phyloP scores from a whole-genome alignment of 92 coral and sea anemone species.

The Micromussa lordhowensis region DNA sequence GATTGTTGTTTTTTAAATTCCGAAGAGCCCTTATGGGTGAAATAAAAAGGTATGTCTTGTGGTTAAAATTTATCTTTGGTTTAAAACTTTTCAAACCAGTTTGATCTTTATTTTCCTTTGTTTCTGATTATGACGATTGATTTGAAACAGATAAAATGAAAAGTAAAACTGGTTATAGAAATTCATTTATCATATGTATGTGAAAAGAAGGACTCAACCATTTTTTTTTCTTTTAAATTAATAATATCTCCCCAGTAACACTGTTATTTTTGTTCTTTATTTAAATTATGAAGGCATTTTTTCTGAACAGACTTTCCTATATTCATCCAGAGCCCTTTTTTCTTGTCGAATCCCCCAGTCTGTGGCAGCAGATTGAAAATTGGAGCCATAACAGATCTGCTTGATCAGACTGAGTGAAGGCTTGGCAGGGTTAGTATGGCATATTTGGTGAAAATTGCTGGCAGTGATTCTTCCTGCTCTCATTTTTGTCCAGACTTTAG shows the following conservation, averaged over 20 bases:
- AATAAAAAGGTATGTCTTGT: no score
- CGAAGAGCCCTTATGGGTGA: no score
- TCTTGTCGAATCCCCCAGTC: constrained; percentile 68
- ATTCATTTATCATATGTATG: no score
- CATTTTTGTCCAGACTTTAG: constrained; percentile 56
- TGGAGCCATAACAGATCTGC: constrained; percentile 69
- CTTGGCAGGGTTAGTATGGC: constrained; percentile 59
- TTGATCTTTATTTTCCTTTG: no score
- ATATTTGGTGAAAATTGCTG: constrained; percentile 62
- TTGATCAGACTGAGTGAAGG: constrained; percentile 73
- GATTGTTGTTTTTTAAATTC: no score
- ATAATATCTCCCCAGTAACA: background rate
- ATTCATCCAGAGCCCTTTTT: constrained; percentile 56
- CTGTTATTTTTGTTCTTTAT: no score
- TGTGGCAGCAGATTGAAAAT: constrained; percentile 38
- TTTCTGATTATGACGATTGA: no score
- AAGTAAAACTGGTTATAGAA: no score
- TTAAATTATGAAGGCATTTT: no score
- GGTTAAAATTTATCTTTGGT: no score
- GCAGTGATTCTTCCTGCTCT: constrained; percentile 71
- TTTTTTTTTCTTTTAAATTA: background rate
- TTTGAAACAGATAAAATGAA: no score
- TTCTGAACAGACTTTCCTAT: constrained; percentile 14
- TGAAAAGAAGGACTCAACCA: background rate
- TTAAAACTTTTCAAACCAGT: no score